Conservation (phyloP, 2,113 vertebrate species). For the Istiophorus platypterus region DNA sequence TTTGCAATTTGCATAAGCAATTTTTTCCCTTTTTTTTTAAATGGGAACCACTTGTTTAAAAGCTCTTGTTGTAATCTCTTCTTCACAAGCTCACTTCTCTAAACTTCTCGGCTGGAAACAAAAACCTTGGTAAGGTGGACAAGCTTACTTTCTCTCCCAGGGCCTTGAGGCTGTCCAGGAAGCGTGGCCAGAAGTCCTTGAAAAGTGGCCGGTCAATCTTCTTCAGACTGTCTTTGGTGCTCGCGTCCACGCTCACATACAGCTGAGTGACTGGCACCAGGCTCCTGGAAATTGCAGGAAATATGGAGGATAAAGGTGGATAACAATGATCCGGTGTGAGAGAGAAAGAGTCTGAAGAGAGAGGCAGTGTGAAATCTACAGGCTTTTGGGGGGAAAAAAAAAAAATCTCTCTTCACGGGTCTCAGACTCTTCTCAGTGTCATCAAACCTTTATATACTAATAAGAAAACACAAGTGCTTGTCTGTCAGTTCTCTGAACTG, state of each 20-base stretch:
- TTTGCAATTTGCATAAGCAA: not conserved
- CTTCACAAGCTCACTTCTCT: not conserved
- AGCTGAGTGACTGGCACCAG: constrained; percentile 95
- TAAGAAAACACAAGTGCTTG: not conserved
- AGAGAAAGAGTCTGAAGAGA: not conserved
- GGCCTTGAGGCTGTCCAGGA: constrained; percentile 92
- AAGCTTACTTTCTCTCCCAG: constrained; percentile 93
- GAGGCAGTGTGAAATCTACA: not conserved
- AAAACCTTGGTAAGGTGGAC: not conserved
- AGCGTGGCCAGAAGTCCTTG: constrained; percentile 97
- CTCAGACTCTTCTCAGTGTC: too few relatives aligned
- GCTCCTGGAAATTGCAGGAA: constrained; percentile 78
- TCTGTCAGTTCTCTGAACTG: constrained; percentile 2
- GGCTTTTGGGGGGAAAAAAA: too few relatives aligned
- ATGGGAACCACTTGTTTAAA: too few relatives aligned
- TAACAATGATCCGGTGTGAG: not conserved
- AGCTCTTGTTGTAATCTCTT: too few relatives aligned
- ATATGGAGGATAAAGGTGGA: not conserved
- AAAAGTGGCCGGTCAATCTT: constrained; percentile 97
- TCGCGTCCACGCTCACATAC: constrained; percentile 96
- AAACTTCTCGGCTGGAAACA: not conserved
- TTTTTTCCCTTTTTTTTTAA: too few relatives aligned
- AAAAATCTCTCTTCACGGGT: not conserved
- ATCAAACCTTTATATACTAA: not conserved
- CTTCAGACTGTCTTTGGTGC: constrained; percentile 94